Evolutionary conservation across 2,113 vertebrate species (phyloP).

Genomic region (Microcebus ravelobensis): DNA sequence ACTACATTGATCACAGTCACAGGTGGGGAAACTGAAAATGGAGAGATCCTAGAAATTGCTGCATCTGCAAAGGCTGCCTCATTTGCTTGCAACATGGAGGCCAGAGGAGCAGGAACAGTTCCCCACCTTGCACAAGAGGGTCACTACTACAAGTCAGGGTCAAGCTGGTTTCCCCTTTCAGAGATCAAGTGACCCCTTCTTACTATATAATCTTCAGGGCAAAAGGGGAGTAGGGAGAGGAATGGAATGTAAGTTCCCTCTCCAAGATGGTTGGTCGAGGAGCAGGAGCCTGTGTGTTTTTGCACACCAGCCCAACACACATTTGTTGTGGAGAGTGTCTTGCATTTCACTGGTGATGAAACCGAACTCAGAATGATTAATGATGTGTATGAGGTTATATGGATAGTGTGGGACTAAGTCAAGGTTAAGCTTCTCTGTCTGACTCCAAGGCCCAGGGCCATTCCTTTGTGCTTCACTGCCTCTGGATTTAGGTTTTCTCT

Average conservation of each 20-base stretch:
- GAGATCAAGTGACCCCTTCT: neutral
- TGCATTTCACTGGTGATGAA: neutral
- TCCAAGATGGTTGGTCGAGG: neutral
- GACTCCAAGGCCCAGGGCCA: neutral
- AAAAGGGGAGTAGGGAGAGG: neutral
- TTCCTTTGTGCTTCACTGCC: neutral
- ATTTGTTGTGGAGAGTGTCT: neutral
- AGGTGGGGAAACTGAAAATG: conserved; percentile 13
- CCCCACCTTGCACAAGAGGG: neutral
- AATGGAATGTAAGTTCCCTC: neutral
- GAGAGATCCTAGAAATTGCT: conserved; percentile 6
- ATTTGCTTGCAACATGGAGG: neutral
- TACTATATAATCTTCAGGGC: neutral
- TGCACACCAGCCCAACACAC: neutral
- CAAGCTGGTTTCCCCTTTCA: conserved; percentile 13
- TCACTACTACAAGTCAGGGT: neutral
- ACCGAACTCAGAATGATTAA: neutral
- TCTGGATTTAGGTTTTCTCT: neutral
- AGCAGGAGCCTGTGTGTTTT: neutral
- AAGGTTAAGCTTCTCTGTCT: neutral
- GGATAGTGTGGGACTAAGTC: neutral
- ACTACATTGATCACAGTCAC: neutral
- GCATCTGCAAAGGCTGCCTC: neutral
- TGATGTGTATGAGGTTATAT: neutral
- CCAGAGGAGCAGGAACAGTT: neutral